Conservation (phyloP, 2,888 invertebrate species). For the Apamea anceps region DNA sequence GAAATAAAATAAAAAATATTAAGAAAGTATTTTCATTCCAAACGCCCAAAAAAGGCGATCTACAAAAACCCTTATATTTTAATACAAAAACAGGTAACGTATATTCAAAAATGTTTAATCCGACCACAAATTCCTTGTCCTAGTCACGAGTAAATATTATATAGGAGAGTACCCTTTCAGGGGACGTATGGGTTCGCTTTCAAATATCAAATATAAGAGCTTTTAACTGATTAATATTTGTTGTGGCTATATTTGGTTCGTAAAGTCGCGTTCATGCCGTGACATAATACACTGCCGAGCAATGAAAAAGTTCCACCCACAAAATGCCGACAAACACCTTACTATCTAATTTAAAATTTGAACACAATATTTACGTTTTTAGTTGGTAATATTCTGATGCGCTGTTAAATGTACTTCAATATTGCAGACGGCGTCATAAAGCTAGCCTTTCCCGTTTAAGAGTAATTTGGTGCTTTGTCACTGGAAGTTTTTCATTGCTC, state of each 20-base stretch:
- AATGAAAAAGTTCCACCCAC: too few relatives aligned
- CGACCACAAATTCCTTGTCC: conserved; percentile 18
- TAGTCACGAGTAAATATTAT: conserved; percentile 52
- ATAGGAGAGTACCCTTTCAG: conserved; percentile 53
- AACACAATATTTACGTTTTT: too few relatives aligned
- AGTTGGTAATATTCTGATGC: too few relatives aligned
- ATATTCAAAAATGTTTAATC: conserved; percentile 36
- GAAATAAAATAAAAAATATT: not conserved
- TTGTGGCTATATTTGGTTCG: conserved; percentile 30
- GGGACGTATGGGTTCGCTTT: conserved; percentile 44
- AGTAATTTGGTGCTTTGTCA: too few relatives aligned
- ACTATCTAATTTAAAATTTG: too few relatives aligned
- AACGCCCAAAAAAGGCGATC: not conserved
- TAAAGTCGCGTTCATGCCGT: not conserved
- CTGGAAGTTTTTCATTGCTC: too few relatives aligned
- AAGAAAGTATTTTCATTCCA: not conserved
- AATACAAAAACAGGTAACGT: conserved; percentile 19
- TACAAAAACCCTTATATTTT: not conserved
- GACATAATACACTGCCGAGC: too few relatives aligned
- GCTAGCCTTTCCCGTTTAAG: too few relatives aligned
- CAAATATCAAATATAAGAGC: conserved; percentile 57
- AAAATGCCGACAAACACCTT: too few relatives aligned
- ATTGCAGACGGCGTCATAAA: too few relatives aligned
- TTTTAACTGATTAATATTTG: conserved; percentile 67
- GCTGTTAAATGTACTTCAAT: too few relatives aligned